These are phyloP conservation scores for Poecilia picta DNA, from an alignment of 2,797 vertebrate species.

Conservation along the genomic window DNA sequence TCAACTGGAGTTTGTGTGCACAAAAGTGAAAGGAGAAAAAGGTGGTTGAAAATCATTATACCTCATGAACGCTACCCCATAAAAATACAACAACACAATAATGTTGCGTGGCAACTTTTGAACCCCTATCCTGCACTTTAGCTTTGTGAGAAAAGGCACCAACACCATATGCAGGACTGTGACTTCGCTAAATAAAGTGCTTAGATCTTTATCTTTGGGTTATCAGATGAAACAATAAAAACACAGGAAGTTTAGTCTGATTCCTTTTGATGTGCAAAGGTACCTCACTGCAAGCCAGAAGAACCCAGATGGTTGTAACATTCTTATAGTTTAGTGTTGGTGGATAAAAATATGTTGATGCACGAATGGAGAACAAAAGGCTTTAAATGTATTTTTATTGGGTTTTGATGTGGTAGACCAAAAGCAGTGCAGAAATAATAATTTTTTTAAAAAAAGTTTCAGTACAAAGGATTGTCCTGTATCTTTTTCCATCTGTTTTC, in stretches of 20 bases:
- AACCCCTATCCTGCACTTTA: neutral
- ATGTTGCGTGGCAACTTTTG: neutral
- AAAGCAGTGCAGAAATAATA: neutral
- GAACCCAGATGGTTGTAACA: neutral
- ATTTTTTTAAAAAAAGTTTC: neutral
- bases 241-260: neutral
- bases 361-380: neutral
- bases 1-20: neutral
- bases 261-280: neutral
- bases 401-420: neutral
- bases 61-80: neutral
- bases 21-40: neutral
- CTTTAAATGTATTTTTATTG: neutral
- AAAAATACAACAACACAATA: neutral
- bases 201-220: neutral
- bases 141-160: neutral
- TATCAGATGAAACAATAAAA: neutral
- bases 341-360: neutral
- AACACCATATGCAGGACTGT: neutral
- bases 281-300: neutral
- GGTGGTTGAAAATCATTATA: neutral
- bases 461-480: neutral
- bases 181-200: neutral
- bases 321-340: neutral
- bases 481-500: neutral